Evolutionary conservation across 2,888 invertebrate species (phyloP).

Genomic region (Mythimna ferrago): DNA sequence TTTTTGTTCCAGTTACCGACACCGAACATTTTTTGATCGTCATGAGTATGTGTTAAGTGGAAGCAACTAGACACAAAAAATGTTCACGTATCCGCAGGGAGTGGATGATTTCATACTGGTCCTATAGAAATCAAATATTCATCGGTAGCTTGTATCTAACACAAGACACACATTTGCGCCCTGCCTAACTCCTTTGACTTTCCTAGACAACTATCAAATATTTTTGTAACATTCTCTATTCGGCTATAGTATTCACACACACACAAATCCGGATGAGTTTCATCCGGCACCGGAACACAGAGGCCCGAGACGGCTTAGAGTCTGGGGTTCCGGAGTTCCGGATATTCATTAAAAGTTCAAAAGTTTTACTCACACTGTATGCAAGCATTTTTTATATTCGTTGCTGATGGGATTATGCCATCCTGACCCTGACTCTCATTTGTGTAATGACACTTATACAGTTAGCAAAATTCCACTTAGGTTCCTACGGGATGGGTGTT

Average conservation of each 20-base stretch:
- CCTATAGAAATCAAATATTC: no score
- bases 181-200: no score
- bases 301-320: neutral
- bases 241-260: neutral
- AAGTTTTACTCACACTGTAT: conserved; percentile 6
- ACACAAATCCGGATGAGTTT: neutral
- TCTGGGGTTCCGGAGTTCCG: neutral
- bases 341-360: conserved; percentile 24
- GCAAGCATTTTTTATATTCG: conserved; percentile 3
- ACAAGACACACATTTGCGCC: no score
- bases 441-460: neutral
- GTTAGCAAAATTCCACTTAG: no score
- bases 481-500: no score
- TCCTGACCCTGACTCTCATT: neutral
- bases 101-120: no score
- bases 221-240: neutral
- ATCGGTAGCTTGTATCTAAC: no score
- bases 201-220: neutral
- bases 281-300: conserved; percentile 18
- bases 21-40: no score
- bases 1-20: no score
- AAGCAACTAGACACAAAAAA: no score
- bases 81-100: no score
- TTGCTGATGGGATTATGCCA: neutral
- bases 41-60: no score